Evolutionary conservation across 2,797 vertebrate species (phyloP).

Genomic region (Hippopotamyrus pictus): DNA sequence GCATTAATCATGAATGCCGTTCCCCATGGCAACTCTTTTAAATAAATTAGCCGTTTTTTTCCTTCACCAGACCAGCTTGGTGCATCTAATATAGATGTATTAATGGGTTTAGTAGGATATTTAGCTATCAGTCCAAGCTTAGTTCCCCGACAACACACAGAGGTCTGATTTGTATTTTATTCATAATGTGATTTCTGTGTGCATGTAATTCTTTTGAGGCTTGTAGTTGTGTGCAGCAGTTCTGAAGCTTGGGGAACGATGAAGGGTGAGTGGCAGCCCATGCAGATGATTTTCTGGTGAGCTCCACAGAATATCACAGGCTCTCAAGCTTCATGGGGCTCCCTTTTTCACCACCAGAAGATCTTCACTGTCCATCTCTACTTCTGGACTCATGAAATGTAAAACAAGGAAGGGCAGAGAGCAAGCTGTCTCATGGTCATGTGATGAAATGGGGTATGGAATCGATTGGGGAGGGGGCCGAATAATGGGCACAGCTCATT

Average conservation of each 20-base stretch:
- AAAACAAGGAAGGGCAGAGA: not conserved
- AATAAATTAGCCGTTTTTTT: constrained; percentile 58
- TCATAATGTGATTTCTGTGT: not conserved
- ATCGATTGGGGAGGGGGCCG: not conserved
- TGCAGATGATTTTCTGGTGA: not conserved
- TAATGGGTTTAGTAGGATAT: constrained; percentile 34
- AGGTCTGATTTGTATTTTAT: constrained; percentile 23
- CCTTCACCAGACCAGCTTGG: constrained; percentile 28
- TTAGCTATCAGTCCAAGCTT: constrained; percentile 25
- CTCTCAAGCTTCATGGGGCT: not conserved
- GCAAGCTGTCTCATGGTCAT: not conserved
- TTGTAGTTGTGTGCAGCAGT: not conserved
- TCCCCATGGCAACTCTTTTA: constrained; percentile 62
- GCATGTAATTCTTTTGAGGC: not conserved
- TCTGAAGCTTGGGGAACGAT: not conserved
- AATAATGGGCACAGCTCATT: not conserved
- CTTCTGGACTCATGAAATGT: not conserved
- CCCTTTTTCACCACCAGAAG: not conserved
- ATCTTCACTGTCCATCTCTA: not conserved
- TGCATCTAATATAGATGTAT: constrained; percentile 38
- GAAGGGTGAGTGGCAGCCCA: not conserved
- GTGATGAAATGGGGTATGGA: not conserved
- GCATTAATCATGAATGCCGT: constrained; percentile 59
- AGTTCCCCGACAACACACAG: constrained; percentile 12
- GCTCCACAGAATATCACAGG: not conserved